Percentiles rank a stretch among this genome's conserved stretches.
These are phyloP conservation scores for Etheostoma spectabile DNA, from an alignment of 2,113 vertebrate genomes.

Conservation along the genomic window DNA sequence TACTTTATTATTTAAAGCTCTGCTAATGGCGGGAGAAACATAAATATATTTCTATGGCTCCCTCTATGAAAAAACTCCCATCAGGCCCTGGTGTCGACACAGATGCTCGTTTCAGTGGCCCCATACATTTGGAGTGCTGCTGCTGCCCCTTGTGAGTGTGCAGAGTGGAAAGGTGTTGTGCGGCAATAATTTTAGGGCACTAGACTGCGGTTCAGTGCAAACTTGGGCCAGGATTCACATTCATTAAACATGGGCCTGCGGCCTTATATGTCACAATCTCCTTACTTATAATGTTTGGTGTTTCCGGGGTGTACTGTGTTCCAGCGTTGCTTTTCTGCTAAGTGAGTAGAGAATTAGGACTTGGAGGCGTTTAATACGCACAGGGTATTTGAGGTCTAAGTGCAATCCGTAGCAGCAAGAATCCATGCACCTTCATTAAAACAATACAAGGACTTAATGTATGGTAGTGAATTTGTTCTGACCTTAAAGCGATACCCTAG, in stretches of 20 bases:
- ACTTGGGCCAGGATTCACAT: constrained; percentile 61
- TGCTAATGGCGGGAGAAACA: constrained; percentile 91
- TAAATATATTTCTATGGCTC: constrained; percentile 92
- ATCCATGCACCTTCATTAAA: constrained; percentile 80
- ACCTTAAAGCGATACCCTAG: constrained; percentile 82
- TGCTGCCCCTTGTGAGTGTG: constrained; percentile 86
- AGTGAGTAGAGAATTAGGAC: constrained; percentile 51
- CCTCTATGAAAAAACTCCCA: constrained; percentile 94
- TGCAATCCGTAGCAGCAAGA: constrained; percentile 52
- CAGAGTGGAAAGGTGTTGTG: constrained; percentile 90
- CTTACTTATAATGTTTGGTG: constrained; percentile 65
- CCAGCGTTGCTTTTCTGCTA: constrained; percentile 17
- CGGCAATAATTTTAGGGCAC: constrained; percentile 79
- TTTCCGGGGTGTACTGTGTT: constrained; percentile 29
- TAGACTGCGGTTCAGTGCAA: constrained; percentile 42
- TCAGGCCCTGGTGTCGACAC: constrained; percentile 86
- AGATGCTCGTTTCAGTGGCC: constrained; percentile 88
- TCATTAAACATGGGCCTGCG: constrained; percentile 76
- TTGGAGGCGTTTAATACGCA: constrained; percentile 52
- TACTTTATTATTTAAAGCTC: constrained; percentile 99
- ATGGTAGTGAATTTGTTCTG: constrained; percentile 82
- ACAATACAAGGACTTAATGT: constrained; percentile 82
- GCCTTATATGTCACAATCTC: constrained; percentile 67
- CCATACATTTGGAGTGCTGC: constrained; percentile 86
- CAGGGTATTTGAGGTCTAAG: constrained; percentile 59